phyloP scores from a whole-genome alignment of 1,140 invertebrate genomes.

The Bombyx mandarina region DNA sequence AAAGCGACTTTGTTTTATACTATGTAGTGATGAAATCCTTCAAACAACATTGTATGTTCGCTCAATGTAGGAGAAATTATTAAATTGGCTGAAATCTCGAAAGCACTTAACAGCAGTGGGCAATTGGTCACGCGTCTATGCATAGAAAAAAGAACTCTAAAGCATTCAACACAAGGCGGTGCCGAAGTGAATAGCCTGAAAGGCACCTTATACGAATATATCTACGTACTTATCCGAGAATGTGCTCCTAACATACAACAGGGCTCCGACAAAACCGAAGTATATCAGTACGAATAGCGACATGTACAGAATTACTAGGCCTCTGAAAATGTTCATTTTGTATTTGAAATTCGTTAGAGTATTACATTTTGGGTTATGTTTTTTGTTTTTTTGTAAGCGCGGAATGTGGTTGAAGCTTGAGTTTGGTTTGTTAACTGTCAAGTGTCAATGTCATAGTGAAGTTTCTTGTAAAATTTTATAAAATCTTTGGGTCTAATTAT shows the following conservation, averaged over 20 bases:
- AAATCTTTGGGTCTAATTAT: too few species aligned
- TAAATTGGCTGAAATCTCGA: too few species aligned
- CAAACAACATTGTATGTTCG: too few species aligned
- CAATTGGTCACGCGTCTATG: too few species aligned
- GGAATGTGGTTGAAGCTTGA: neutral
- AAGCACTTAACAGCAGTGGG: too few species aligned
- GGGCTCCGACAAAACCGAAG: conserved; percentile 35
- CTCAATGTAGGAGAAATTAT: too few species aligned
- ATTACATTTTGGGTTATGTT: conserved; percentile 1
- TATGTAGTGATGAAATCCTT: too few species aligned
- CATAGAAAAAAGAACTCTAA: too few species aligned
- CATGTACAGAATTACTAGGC: conserved; percentile 39
- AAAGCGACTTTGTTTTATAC: too few species aligned
- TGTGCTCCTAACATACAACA: conserved; percentile 37
- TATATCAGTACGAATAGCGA: conserved; percentile 39
- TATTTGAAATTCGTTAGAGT: neutral
- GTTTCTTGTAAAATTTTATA: too few species aligned
- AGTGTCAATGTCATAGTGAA: neutral
- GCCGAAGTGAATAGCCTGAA: neutral
- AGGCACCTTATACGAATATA: neutral
- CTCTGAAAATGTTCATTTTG: conserved; percentile 39
- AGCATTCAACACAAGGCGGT: too few species aligned
- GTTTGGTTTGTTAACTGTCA: neutral
- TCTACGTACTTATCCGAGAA: conserved; percentile 33
- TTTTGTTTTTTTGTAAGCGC: neutral